Evolutionary conservation across 1,140 invertebrate genomes (phyloP), one percentile per base, ranked within the genome.

Genomic region (Drosophila pallidifrons): DNA sequence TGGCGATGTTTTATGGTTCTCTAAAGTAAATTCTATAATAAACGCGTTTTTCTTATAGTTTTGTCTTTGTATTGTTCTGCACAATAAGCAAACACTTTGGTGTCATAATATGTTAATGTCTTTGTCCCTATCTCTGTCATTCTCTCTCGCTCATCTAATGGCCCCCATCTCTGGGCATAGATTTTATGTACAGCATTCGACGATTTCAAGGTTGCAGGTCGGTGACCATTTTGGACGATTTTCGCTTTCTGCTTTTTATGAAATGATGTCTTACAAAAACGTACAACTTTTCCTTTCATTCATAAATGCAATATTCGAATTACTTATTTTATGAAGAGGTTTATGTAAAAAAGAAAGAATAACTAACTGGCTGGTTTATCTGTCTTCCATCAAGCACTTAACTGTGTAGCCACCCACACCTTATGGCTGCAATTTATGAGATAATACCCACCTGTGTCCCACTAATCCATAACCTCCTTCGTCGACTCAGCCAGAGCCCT

Each of bases 21-120:
- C 45, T 47, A 38, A 52, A 71, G 66, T 73, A 75, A 6, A 85
- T 83, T 83, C 82, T 86, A 83, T 74, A 86, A 70, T 79, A 75
- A 76, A 63, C 20, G 52, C 60, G 35, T 13, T 57, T 46, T 57
- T 58, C 30, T 15, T 73, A 30, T 45, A 13, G 11, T 3, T 20
- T 16, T 54, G 49, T 55, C 41, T 11, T 61, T 70, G 57, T 63
- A 41, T 69, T 71, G 13, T 79, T 82, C 43, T 55, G 13, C 46
- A 77, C 46, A 66, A 77, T 59, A 54, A 47, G 52, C 38, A 20
- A 52, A 75, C 35, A 41, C 28, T 73, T 65, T 67, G 65, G 69
- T 76, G 79, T 79, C 76, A 86, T 82, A 86, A 87, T 82, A 70
- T 68, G 55, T 67, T 76, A 69, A 68, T 66, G 38, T 38, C 69